These are phyloP conservation scores for Cephus runcator DNA, from an alignment of 2,888 invertebrate genomes.

Conservation along the genomic window DNA sequence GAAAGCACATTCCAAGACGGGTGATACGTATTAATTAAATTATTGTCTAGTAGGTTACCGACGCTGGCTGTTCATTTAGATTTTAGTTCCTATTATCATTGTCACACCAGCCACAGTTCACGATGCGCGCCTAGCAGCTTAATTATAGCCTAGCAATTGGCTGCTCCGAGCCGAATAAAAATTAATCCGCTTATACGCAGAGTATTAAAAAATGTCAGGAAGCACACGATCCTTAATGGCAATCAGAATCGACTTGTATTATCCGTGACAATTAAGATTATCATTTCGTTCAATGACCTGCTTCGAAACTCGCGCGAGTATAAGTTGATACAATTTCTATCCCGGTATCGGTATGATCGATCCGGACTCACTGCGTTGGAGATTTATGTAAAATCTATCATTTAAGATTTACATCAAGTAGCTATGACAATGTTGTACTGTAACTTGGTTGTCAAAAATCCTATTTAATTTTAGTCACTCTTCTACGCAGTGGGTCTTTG, in stretches of 20 bases:
- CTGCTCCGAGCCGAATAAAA: not conserved
- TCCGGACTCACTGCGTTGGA: not conserved
- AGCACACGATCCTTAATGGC: not conserved
- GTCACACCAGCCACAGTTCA: not conserved
- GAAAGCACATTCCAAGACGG: slow-evolving; percentile 28
- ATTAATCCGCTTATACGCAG: not conserved
- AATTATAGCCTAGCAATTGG: not conserved
- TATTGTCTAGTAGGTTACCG: slow-evolving; percentile 2
- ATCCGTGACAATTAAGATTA: not conserved
- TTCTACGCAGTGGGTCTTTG: not conserved
- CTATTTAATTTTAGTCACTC: not conserved
- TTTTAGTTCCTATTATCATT: slow-evolving; percentile 7
- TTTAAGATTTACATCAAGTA: not conserved
- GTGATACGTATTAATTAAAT: slow-evolving; percentile 31
- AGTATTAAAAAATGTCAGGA: not conserved
- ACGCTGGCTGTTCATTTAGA: slow-evolving; percentile 11
- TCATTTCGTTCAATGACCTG: not conserved
- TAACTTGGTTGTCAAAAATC: not conserved
- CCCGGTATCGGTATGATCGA: not conserved
- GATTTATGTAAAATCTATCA: not conserved
- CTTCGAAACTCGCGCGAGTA: not conserved
- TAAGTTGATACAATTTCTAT: not conserved
- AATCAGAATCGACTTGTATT: not conserved
- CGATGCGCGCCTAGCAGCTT: not conserved
- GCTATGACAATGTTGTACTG: not conserved